These are phyloP conservation scores for Apodemia mormo DNA, from an alignment of 2,888 invertebrate genomes.

Conservation along the genomic window DNA sequence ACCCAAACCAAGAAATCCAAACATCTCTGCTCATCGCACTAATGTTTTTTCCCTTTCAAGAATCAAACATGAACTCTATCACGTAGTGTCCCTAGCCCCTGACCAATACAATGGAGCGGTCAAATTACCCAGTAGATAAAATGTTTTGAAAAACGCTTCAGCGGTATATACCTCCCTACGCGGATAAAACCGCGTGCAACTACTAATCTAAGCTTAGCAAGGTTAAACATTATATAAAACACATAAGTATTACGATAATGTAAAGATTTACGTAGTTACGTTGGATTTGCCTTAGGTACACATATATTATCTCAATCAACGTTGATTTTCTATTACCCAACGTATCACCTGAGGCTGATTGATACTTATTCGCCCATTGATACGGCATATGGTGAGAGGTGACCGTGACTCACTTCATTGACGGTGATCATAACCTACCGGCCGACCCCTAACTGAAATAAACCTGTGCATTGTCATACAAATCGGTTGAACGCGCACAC, in stretches of 20 bases:
- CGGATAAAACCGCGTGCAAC: not conserved
- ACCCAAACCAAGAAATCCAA: no score
- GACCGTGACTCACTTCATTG: constrained; percentile 68
- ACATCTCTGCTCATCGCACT: no score
- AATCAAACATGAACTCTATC: no score
- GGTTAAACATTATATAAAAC: constrained; percentile 11
- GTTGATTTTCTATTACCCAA: constrained; percentile 13
- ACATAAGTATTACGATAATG: not conserved
- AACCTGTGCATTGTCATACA: constrained; percentile 63
- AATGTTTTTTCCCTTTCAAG: no score
- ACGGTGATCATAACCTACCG: constrained; percentile 53
- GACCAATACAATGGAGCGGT: no score
- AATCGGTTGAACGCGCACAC: constrained; percentile 37
- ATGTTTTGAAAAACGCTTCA: no score
- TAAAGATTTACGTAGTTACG: constrained; percentile 1
- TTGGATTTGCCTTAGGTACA: not conserved
- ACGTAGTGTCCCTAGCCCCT: no score
- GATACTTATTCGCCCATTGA: constrained; percentile 35
- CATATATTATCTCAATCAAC: not conserved
- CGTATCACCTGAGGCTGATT: constrained; percentile 29
- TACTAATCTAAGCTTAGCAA: not conserved
- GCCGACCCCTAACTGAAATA: constrained; percentile 60
- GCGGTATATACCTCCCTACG: no score
- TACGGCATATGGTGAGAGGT: constrained; percentile 66
- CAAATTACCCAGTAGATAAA: no score